Evolutionary conservation across 2,797 vertebrate genomes (phyloP), one percentile per base, ranked within the genome.

Genomic region (Sphaeramia orbicularis): DNA sequence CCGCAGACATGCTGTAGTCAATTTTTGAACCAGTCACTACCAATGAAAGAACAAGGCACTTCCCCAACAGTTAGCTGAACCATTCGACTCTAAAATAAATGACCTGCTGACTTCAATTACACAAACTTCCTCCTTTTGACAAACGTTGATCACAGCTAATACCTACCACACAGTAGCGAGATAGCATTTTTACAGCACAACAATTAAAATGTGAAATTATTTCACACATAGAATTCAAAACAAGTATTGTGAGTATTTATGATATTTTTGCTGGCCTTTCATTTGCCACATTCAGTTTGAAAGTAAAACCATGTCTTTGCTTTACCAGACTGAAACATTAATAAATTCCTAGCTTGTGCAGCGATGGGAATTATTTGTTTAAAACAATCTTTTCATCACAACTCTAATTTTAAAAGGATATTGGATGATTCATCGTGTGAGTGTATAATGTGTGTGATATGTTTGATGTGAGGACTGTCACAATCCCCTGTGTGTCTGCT

Each of bases 1-100:
- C 13, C 52, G 66, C 77, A 83, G 70, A 52, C 44, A 12, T 40
- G 36, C 58, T 58, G 38, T 16, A 14, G 1, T 49, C 55, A 35
- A 65, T 58, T 61, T 76, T 27, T 45, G 57, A 41, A 45, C 27
- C 61, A 43, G 50, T 59, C 64, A 47, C 10, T 14, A 54, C 27
- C 58, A 75, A 43, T 54, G 38, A 65, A 41, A 42, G 9, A 40
- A 6, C 19, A 18, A 16, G 12, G 37, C 58, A 2, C 62, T 81
- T 69, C 6, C 27, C 41, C 14, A 43, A 5, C n/a, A n/a, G 57
- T 63, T 53, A 49, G 2, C 15, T 27, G 4, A 53, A 49, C 41
- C 42, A 16, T 65, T 57, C 3, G 15, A 1, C 11, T 32, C 18
- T 1, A 10, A 55, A 44, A 36, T 49, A 71, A 76, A 65, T 69